phyloP scores from a whole-genome alignment of 1,140 invertebrate genomes.

The Sarcophaga bullata region DNA sequence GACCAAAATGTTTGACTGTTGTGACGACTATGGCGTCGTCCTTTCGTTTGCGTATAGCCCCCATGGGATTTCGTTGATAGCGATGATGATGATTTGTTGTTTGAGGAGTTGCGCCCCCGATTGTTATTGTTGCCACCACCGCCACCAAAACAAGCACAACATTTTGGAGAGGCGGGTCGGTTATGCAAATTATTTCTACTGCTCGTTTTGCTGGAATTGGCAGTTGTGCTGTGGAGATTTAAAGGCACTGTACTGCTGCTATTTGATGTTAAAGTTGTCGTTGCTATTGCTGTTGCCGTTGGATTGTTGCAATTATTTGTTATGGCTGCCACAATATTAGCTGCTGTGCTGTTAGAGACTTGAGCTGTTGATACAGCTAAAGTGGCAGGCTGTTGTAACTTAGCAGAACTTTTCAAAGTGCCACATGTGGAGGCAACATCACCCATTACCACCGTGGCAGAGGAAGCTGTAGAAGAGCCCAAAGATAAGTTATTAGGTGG shows the following conservation, averaged over 20 bases:
- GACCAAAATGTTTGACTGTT: conserved; percentile 65
- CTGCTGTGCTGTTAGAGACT: neutral
- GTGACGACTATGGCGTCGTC: conserved; percentile 52
- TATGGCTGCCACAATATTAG: neutral
- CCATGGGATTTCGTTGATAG: conserved; percentile 48
- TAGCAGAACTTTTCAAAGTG: conserved; percentile 31
- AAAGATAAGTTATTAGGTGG: conserved; percentile 38
- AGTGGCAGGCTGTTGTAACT: conserved; percentile 35
- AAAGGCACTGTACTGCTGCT: conserved; percentile 40
- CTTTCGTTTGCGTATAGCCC: conserved; percentile 42
- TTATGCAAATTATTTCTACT: conserved; percentile 24
- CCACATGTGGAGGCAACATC: conserved; percentile 30
- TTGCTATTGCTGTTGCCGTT: conserved; percentile 48
- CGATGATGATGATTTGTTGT: conserved; percentile 46
- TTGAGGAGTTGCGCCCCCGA: conserved; percentile 35
- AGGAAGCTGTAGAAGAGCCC: conserved; percentile 9
- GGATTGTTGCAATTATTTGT: conserved; percentile 41
- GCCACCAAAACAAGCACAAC: conserved; percentile 57
- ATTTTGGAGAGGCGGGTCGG: conserved; percentile 45
- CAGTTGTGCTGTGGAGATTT: conserved; percentile 37
- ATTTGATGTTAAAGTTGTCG: conserved; percentile 36
- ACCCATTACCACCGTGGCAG: neutral
- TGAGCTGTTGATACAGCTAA: neutral
- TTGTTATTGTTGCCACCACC: conserved; percentile 6
- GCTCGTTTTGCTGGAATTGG: conserved; percentile 44